Base-by-base conservation (phyloP, 1,140 invertebrate species). In the Thaumetopoea pityocampa region DNA sequence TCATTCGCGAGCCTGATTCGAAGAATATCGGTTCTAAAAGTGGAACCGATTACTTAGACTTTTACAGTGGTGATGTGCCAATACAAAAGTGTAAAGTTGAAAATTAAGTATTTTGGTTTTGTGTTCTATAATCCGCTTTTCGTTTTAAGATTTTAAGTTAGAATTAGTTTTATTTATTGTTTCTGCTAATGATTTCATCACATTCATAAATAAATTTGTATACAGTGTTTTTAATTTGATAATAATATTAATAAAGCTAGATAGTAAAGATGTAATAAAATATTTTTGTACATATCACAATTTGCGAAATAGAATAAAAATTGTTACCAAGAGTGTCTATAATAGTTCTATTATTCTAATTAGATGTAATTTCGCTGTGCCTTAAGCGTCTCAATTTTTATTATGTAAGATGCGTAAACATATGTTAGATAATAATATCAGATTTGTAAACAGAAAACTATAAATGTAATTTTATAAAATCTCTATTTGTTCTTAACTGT, bases 221-320 rank as follows among this genome's bases (percentile, higher is more conserved):
- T 20, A 41, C 37, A 41, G 24, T 41, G 28, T 34, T 47, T 26
- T 27, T 23, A 24, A 38, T 24, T 35, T 27, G 11, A 36, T 41
- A 20, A 37, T 41, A 47, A 26, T 66, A 64, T 46, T 28, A 49
- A 50, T 62, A 50, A 48, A 40, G 45, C 54, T 76, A 72, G 66
- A 67, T 77, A 76, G 58, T 59, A 45, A 67, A 76, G 62, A 74
- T 55, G 47, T 40, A 66, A 51, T 36, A 37, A 64, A 76, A 78
- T 82, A 82, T 82, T 82, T 82, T 82, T 82, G 78, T 79, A 82
- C 78, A 82, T 82, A 82, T 82, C 78, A 82, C 67, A 77, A 78
- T 70, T 82, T 72, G 73, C 51, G 51, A 65, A 57, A 67, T 67
- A 65, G 46, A 62, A 36, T 67, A 60, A 56, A 61, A 35, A 72